Evolutionary conservation across 2,888 invertebrate genomes (phyloP).

Genomic region (Nomada flava): DNA sequence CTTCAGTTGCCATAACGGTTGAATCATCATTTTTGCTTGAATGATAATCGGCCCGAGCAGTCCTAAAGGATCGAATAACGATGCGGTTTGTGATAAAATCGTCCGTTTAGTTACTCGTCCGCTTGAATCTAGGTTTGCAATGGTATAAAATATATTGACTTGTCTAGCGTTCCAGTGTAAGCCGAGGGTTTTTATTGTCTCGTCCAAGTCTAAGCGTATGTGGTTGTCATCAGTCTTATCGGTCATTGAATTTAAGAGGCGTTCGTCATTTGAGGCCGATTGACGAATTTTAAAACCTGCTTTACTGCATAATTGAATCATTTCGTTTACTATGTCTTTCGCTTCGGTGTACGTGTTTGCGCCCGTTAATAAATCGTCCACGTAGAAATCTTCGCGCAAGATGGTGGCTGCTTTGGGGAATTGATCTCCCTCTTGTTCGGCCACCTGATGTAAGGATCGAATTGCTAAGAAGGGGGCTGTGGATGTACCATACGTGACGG

Average conservation of each 20-base stretch:
- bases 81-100: not conserved
- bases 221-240: not conserved
- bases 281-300: constrained; percentile 20
- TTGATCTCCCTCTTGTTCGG: constrained; percentile 19
- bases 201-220: not conserved
- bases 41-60: not conserved
- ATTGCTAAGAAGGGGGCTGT: constrained; percentile 51
- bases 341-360: not conserved
- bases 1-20: not conserved
- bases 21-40: not conserved
- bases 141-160: not conserved
- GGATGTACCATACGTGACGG: constrained; percentile 32
- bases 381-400: constrained; percentile 28
- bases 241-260: not conserved
- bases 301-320: not conserved
- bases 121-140: not conserved
- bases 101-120: not conserved
- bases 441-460: constrained; percentile 40
- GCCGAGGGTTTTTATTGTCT: constrained; percentile 19
- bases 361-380: constrained; percentile 35
- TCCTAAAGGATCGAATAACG: not conserved
- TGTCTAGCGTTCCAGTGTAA: not conserved
- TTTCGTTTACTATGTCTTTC: not conserved
- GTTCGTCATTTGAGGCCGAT: constrained; percentile 19
- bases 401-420: constrained; percentile 4